These are phyloP conservation scores for Hemicrepidius hirtus DNA, from an alignment of 2,888 invertebrate genomes.

Conservation along the genomic window DNA sequence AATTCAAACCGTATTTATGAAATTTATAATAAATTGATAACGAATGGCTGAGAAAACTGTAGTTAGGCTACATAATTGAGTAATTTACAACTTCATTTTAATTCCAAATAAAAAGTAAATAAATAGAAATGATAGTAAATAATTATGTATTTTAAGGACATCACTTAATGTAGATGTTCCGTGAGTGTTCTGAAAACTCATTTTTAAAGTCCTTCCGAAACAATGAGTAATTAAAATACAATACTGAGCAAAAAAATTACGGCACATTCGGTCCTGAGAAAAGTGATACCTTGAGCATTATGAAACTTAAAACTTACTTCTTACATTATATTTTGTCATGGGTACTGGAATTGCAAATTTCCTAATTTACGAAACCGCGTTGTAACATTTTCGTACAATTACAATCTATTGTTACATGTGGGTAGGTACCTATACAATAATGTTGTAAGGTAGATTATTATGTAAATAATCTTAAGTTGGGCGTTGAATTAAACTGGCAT, in stretches of 20 bases:
- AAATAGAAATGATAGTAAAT: background rate
- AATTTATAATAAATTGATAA: background rate
- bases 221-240: conserved; percentile 40
- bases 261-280: conserved; percentile 31
- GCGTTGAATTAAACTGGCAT: conserved; percentile 9
- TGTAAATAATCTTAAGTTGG: conserved; percentile 19
- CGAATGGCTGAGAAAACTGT: too few relatives aligned
- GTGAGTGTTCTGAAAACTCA: conserved; percentile 18
- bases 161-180: conserved; percentile 1
- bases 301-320: conserved; percentile 26
- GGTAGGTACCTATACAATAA: conserved; percentile 30
- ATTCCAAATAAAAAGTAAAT: too few relatives aligned
- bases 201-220: conserved; percentile 32
- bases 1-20: background rate
- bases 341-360: conserved; percentile 36
- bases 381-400: conserved; percentile 29
- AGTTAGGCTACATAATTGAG: too few relatives aligned
- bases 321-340: conserved; percentile 36
- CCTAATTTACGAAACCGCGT: conserved; percentile 32
- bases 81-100: too few relatives aligned
- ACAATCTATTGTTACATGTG: conserved; percentile 34
- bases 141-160: conserved; percentile 13
- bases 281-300: conserved; percentile 36
- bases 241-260: conserved; percentile 29
- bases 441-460: conserved; percentile 29